Base-by-base conservation (phyloP, 2,113 vertebrate species). In the Prochilodus magdalenae region DNA sequence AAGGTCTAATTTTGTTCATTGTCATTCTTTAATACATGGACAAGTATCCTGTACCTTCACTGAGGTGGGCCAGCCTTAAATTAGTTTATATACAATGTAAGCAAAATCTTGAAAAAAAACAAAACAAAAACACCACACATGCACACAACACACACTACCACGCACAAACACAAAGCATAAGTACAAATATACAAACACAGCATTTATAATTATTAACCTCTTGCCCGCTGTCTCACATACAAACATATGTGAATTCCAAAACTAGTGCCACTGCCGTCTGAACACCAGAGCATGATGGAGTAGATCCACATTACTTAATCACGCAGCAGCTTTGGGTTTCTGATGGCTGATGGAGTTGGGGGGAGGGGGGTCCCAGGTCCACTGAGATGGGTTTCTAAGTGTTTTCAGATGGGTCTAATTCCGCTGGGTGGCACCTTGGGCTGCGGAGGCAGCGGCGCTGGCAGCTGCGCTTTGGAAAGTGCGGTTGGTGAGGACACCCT, bases 401-500 rank as follows among this genome's bases (percentile, higher is more conserved):
- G 26, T 24, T 59, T 11, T 27, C 3, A 57, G n/a, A 12, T 30
- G 22, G 15, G 2, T 78, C 72, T 81, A 86, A 84, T 96, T 96
- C 8, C 92, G 91, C 84, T 92, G 94, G 87, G 96, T 93, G 80
- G 95, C 84, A 0, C 89, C 91, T 88, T 95, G 96, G 57, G 97
- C 95, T 0, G 96, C 94, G 0, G 96, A 89, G 8, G 93, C 89
- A 0, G 96, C 96, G 0, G 91, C 96, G 0, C 88, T 91, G 0
- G 95, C 40, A 0, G 97, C 96, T 0, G 95, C 94, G 0, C 79
- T 94, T 82, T 96, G 97, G 92, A 99, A 96, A 81, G 90, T 91
- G 70, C 95, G 94, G 89, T 85, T 99, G 91, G 92, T 95, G 84
- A 99, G 89, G 86, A 99, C 95, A 44, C 96, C 98, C 84, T 98